These are phyloP conservation scores for Apamea anceps DNA, from an alignment of 2,888 invertebrate genomes.

Conservation along the genomic window DNA sequence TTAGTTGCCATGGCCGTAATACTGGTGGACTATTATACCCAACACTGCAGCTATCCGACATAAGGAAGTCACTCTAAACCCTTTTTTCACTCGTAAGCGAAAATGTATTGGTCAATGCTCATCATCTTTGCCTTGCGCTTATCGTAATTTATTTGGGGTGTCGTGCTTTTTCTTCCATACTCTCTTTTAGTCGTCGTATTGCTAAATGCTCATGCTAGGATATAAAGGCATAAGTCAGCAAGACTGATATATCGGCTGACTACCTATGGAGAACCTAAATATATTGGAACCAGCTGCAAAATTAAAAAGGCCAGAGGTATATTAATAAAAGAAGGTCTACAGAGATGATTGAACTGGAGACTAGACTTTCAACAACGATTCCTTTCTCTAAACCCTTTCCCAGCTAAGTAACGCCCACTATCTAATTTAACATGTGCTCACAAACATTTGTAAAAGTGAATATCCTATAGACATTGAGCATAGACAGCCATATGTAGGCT, in stretches of 20 bases:
- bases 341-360: slow-evolving; percentile 12
- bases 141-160: not conserved
- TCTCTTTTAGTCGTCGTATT: not conserved
- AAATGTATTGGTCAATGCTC: not conserved
- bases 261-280: not conserved
- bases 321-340: not conserved
- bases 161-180: not conserved
- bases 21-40: not conserved
- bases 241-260: not conserved
- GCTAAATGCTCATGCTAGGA: not conserved
- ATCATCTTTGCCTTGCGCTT: not conserved
- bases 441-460: not conserved
- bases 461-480: not conserved
- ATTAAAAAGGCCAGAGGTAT: not conserved
- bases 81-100: not conserved
- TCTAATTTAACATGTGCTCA: not conserved
- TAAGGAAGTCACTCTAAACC: no score
- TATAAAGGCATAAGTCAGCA: not conserved
- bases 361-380: not conserved
- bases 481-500: not conserved
- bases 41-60: not conserved
- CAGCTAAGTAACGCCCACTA: not conserved
- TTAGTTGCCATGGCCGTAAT: no score
- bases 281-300: not conserved
- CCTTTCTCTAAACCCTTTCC: slow-evolving; percentile 20